Evolutionary conservation across 2,113 vertebrate genomes (phyloP).

Genomic region (Columba janthina): DNA sequence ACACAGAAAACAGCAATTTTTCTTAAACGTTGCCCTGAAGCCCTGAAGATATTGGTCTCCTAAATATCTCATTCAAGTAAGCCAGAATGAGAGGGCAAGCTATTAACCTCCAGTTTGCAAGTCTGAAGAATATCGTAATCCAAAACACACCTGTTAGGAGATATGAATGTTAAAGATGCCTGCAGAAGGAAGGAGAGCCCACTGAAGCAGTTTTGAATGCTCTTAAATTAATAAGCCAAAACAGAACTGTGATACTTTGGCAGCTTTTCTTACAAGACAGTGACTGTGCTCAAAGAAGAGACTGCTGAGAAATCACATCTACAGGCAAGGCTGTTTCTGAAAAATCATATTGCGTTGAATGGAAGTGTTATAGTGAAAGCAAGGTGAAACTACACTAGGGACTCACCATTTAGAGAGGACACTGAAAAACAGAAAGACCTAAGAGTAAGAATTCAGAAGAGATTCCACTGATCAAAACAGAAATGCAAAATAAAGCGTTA

Average conservation of each 20-base stretch:
- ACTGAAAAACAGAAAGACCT: background rate
- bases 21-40: background rate
- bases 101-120: conserved; percentile 1
- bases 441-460: background rate
- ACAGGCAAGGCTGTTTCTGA: background rate
- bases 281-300: background rate
- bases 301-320: background rate
- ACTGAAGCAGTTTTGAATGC: background rate
- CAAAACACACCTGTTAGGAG: background rate
- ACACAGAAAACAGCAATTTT: background rate
- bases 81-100: background rate
- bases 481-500: background rate
- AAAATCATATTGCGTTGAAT: background rate
- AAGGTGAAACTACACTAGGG: background rate
- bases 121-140: background rate
- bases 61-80: background rate
- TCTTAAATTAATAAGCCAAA: background rate
- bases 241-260: background rate
- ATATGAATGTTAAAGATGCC: background rate
- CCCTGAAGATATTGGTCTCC: background rate
- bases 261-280: background rate
- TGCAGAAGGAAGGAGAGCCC: background rate
- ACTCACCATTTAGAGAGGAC: background rate
- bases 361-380: background rate
- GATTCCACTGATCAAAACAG: background rate